Base-by-base conservation (phyloP, 2,113 vertebrate genomes). In the Platysteira castanea region DNA sequence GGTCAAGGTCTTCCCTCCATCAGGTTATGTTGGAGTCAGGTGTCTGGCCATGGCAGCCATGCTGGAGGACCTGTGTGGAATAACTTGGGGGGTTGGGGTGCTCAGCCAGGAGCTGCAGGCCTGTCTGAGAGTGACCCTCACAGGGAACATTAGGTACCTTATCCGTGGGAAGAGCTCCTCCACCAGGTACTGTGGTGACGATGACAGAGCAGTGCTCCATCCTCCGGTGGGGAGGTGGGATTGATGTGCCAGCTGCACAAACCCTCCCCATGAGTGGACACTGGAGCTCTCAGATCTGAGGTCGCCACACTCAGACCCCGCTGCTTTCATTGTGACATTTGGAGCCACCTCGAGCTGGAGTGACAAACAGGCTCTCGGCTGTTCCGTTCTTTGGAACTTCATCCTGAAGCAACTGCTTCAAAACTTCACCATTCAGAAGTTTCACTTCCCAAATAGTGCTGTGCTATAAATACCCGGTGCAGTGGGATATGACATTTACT, bases 401-500 rank as follows among this genome's bases (percentile, higher is more conserved):
- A 81, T 74, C 39, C 57, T 70, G 65, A 94, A 69, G 71, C 71
- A 46, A 60, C 76, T 17, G 47, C 77, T 59, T 91, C 57, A 76
- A 87, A 95, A 92, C 81, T 87, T 93, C 89, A 87, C 91, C 81
- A 69, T 87, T 49, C 49, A 74, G 18, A 84, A 90, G 96, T 97
- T 97, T 97, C 96, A 92, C 94, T 97, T 97, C 96, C 96, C 95
- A 74, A 63, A 71, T 6, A 37, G 74, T 35, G 80, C 95, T n/a
- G 89, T 42, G 42, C 96, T 96, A 96, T 94, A 96, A 96, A 96
- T 95, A 92, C 46, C 42, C 69, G 7, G 86, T 42, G 82, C 95
- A 84, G 83, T 27, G 88, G 95, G 96, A 96, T 91, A 69, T 94
- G 95, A 92, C 96, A 89, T 96, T 95, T 92, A 95, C 96, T 96